Percentiles rank a stretch among this genome's conserved stretches.
phyloP scores from a whole-genome alignment of 1,140 invertebrate genomes.

The Asbolus verrucosus region DNA sequence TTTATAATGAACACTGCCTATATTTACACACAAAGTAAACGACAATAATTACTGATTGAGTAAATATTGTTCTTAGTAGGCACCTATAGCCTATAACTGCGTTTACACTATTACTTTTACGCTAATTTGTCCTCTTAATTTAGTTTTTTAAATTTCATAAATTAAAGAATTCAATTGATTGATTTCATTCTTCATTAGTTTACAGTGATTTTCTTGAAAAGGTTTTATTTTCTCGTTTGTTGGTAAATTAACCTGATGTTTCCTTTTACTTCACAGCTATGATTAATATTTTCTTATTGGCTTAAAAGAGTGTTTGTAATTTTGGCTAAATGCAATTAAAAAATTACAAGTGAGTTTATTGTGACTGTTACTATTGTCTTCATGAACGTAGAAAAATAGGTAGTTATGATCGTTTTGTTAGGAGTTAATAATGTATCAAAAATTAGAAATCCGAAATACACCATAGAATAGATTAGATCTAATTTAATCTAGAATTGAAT shows the following conservation, averaged over 20 bases:
- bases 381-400: constrained; percentile 48
- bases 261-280: constrained; percentile 54
- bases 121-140: no score
- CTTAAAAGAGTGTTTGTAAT: constrained; percentile 47
- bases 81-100: no score
- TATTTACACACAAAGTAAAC: no score
- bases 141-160: no score
- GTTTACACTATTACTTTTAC: neutral
- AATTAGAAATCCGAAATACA: constrained; percentile 37
- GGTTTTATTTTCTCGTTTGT: neutral
- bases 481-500: constrained; percentile 40
- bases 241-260: neutral
- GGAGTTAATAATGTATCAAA: constrained; percentile 42
- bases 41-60: no score
- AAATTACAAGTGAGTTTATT: constrained; percentile 58
- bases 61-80: no score
- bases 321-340: constrained; percentile 52
- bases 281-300: constrained; percentile 48
- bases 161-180: no score
- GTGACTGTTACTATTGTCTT: constrained; percentile 53
- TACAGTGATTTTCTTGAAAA: no score
- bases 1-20: no score
- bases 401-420: constrained; percentile 50
- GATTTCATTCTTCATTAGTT: constrained; percentile 2
- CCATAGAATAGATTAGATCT: constrained; percentile 47